Conservation (phyloP, 2,797 vertebrate genomes). For the Xyrichtys novacula region DNA sequence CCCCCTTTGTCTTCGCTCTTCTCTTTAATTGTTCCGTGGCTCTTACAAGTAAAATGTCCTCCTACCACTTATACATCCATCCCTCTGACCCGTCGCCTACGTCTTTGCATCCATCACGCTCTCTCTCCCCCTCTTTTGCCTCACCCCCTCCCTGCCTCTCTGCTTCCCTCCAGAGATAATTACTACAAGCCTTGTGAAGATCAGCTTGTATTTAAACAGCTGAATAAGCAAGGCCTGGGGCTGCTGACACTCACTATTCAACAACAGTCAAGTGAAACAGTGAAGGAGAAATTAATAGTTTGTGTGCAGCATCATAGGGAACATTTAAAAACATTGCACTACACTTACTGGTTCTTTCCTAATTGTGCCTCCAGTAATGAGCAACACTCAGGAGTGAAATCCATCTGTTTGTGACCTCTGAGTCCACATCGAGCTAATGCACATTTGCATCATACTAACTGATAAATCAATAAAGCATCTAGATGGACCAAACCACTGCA, state of each 20-base stretch:
- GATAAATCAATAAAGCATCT: slow-evolving; percentile 2
- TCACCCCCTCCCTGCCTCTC: slow-evolving; percentile 37
- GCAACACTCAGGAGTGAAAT: slow-evolving; percentile 8
- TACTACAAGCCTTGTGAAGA: slow-evolving; percentile 79
- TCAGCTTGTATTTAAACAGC: slow-evolving; percentile 84
- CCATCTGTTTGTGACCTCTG: slow-evolving; percentile 24
- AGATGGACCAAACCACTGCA: neutral
- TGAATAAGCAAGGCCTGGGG: slow-evolving; percentile 75
- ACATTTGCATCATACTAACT: slow-evolving; percentile 17
- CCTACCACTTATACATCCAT: slow-evolving; percentile 33
- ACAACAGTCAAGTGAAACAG: slow-evolving; percentile 59
- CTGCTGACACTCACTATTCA: slow-evolving; percentile 73
- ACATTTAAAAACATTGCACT: slow-evolving; percentile 30
- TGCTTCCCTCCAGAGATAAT: slow-evolving; percentile 73
- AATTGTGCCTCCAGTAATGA: slow-evolving; percentile 12
- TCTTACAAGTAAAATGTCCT: slow-evolving; percentile 40
- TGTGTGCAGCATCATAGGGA: slow-evolving; percentile 37
- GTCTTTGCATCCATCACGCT: slow-evolving; percentile 54
- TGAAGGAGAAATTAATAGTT: slow-evolving; percentile 54
- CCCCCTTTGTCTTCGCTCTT: slow-evolving; percentile 23
- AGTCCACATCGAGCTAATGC: slow-evolving; percentile 4
- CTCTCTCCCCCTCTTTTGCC: slow-evolving; percentile 29
- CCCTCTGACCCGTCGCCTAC: slow-evolving; percentile 57
- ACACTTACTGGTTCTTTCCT: slow-evolving; percentile 23
- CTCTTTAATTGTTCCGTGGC: slow-evolving; percentile 15